phyloP scores from a whole-genome alignment of 2,888 invertebrate species.

The Lepidocyrtinus sp. region DNA sequence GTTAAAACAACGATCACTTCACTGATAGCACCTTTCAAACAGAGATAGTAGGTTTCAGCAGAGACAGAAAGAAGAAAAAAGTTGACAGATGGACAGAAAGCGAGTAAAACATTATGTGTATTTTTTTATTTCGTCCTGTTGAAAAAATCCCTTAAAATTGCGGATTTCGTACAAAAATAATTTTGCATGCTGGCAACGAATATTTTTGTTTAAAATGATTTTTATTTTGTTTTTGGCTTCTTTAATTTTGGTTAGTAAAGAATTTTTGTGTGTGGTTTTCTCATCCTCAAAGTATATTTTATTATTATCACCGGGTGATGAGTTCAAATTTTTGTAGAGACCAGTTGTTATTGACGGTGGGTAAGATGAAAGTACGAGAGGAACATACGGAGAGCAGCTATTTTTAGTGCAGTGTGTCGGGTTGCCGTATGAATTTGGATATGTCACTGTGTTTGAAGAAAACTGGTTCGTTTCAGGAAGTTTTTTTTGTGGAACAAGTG shows the following conservation, averaged over 20 bases:
- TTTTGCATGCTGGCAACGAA: neutral
- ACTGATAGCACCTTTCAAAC: slow-evolving; percentile 56
- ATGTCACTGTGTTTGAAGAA: slow-evolving; percentile 65
- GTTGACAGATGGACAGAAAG: slow-evolving; percentile 61
- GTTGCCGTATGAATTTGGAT: slow-evolving; percentile 67
- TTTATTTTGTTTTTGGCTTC: slow-evolving; percentile 12
- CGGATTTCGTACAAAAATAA: neutral
- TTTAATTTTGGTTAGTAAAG: neutral
- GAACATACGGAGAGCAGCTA: slow-evolving; percentile 68
- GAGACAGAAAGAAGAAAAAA: slow-evolving; percentile 31
- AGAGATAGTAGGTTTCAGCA: neutral
- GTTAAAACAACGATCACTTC: slow-evolving; percentile 56
- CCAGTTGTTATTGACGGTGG: slow-evolving; percentile 58
- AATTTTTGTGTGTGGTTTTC: slow-evolving; percentile 9
- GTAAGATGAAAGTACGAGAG: slow-evolving; percentile 58
- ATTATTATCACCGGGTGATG: slow-evolving; percentile 61
- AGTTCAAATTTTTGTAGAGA: slow-evolving; percentile 60
- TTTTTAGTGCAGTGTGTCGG: slow-evolving; percentile 69
- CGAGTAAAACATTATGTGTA: slow-evolving; percentile 20
- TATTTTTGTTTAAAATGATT: neutral
- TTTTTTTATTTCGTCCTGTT: slow-evolving; percentile 29
- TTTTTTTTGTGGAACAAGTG: slow-evolving; percentile 68
- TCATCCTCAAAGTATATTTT: slow-evolving; percentile 17
- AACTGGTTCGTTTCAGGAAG: slow-evolving; percentile 67
- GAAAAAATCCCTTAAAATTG: neutral